These are phyloP conservation scores for Eupristina koningsbergeri DNA, from an alignment of 1,140 invertebrate species.

Conservation along the genomic window DNA sequence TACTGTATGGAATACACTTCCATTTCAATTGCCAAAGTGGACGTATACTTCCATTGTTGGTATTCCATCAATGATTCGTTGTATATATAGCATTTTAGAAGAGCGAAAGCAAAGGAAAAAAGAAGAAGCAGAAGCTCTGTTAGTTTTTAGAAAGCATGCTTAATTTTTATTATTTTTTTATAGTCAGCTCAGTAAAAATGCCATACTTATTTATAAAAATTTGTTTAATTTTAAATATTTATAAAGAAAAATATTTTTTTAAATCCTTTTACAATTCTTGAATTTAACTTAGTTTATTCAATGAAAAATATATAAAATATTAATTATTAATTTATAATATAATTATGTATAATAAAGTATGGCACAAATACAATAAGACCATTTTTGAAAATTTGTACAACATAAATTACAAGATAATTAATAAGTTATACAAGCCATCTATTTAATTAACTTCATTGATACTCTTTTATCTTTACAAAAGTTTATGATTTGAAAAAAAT, in stretches of 20 bases:
- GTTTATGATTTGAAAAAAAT: not conserved
- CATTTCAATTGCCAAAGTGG: slow-evolving; percentile 84
- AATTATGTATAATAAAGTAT: not conserved
- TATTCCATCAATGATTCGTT: slow-evolving; percentile 74
- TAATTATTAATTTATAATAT: no score
- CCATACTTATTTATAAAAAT: not conserved
- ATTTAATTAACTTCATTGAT: no score
- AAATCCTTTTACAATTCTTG: no score
- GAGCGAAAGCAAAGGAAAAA: slow-evolving; percentile 71
- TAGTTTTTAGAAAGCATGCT: slow-evolving; percentile 56
- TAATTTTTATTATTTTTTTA: slow-evolving; percentile 39
- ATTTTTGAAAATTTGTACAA: not conserved
- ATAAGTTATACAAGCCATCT: no score
- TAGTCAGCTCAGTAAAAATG: not conserved
- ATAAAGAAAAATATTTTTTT: no score
- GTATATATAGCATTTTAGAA: slow-evolving; percentile 61
- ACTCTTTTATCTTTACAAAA: no score
- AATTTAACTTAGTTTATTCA: no score
- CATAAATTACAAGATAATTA: not conserved
- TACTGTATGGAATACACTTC: slow-evolving; percentile 86
- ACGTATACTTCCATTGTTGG: slow-evolving; percentile 77
- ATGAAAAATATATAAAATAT: no score
- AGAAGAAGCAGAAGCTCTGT: slow-evolving; percentile 76
- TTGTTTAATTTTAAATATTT: no score
- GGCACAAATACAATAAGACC: not conserved